Evolutionary conservation across 2,888 invertebrate genomes (phyloP).

Genomic region (Autographa pulchrina): DNA sequence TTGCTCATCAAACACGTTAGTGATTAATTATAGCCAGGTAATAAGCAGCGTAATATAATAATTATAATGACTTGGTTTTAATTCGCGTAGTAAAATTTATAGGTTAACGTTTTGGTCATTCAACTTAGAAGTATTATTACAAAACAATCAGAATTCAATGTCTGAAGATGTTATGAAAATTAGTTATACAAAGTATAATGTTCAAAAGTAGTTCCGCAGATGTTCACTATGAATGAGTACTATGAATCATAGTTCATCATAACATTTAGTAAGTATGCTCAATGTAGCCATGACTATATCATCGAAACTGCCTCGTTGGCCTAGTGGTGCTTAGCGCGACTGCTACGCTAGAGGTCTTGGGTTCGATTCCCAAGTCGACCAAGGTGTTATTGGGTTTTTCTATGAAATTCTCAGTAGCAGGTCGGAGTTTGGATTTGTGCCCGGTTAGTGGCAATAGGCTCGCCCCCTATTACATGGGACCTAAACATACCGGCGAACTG

Average conservation of each 20-base stretch:
- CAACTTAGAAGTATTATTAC: neutral
- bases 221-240: constrained; percentile 1
- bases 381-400: no score
- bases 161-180: neutral
- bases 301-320: no score
- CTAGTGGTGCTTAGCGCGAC: no score
- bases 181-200: neutral
- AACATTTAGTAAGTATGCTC: neutral
- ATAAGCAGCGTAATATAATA: neutral
- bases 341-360: no score
- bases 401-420: no score
- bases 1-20: constrained; percentile 42
- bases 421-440: no score
- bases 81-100: neutral
- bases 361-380: no score
- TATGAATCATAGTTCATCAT: neutral
- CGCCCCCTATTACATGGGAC: no score
- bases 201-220: neutral
- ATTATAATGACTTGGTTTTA: neutral
- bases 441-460: no score
- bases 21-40: constrained; percentile 38
- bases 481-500: no score
- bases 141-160: neutral
- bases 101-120: neutral
- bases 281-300: neutral